phyloP scores from a whole-genome alignment of 2,113 vertebrate species.

The Saccopteryx leptura region DNA sequence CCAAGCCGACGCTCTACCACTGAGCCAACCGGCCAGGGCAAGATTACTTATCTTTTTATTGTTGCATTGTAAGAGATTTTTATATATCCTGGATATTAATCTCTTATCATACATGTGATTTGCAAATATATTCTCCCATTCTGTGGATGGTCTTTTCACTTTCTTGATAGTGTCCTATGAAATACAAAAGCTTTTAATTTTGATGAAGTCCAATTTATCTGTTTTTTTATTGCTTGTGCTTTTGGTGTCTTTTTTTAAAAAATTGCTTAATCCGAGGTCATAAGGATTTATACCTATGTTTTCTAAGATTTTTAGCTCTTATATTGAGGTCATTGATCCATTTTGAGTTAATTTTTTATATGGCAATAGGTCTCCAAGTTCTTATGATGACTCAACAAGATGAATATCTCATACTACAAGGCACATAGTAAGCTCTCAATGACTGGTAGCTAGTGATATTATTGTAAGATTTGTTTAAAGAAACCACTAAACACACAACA shows the following conservation, averaged over 20 bases:
- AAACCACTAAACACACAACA: not conserved
- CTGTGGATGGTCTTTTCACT: not conserved
- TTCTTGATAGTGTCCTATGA: not conserved
- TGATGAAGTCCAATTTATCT: not conserved
- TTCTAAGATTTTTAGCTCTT: constrained; percentile 23
- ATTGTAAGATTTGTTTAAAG: not conserved
- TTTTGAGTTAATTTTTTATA: not conserved
- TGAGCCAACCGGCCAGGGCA: too few species aligned
- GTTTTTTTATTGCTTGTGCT: not conserved
- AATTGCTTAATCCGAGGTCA: not conserved
- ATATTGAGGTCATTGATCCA: not conserved
- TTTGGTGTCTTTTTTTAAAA: not conserved
- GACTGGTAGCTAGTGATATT: not conserved
- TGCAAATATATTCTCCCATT: not conserved
- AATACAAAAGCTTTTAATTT: not conserved
- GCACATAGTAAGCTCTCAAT: not conserved
- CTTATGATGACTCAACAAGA: not conserved
- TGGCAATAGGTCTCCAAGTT: not conserved
- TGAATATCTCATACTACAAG: not conserved
- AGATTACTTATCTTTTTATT: not conserved
- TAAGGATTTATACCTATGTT: not conserved
- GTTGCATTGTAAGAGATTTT: not conserved
- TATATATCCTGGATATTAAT: not conserved
- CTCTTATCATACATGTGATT: not conserved
- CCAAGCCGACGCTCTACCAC: too few species aligned